phyloP scores from a whole-genome alignment of 2,113 vertebrate genomes.

The Oreocharis arfaki region DNA sequence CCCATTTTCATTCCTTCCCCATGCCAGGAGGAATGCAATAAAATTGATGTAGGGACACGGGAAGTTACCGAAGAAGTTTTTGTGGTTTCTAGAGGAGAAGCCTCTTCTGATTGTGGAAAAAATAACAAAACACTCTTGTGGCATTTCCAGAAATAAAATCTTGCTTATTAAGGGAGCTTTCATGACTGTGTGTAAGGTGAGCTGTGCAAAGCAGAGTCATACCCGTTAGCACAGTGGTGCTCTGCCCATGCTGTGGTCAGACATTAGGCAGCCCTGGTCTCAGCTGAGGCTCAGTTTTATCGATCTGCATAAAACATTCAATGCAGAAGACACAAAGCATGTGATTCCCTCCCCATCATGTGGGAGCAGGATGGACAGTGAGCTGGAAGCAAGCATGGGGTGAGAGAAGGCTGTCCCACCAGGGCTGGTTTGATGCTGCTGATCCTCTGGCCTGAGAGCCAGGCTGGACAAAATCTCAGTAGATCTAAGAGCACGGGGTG shows the following conservation, averaged over 20 bases:
- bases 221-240: neutral
- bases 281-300: neutral
- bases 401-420: neutral
- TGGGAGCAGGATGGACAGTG: neutral
- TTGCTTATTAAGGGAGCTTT: neutral
- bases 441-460: fast-evolving
- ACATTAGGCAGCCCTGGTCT: neutral
- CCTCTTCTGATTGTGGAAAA: neutral
- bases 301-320: fast-evolving
- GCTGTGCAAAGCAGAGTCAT: neutral
- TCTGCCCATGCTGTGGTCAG: neutral
- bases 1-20: slow-evolving; percentile 19
- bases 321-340: neutral
- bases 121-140: neutral
- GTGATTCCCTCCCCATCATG: neutral
- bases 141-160: neutral
- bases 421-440: neutral
- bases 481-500: neutral
- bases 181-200: neutral
- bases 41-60: neutral
- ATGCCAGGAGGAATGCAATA: neutral
- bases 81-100: neutral
- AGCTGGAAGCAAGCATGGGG: neutral
- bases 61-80: slow-evolving; percentile 5
- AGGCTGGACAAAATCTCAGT: neutral